Evolutionary conservation across 2,113 vertebrate species (phyloP), one percentile per base, ranked within the genome.

Genomic region (Melanostigma gelatinosum): DNA sequence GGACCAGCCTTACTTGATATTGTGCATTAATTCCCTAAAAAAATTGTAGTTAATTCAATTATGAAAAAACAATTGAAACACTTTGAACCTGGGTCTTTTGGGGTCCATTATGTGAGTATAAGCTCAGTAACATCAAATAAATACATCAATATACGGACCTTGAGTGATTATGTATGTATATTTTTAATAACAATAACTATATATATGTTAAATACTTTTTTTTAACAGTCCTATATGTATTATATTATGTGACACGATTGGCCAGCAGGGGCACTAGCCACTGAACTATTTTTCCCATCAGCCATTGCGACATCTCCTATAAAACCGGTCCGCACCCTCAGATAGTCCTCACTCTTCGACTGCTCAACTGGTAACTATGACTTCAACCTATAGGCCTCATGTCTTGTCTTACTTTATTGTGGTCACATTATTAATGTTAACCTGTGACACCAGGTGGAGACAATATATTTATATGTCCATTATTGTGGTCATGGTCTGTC

Each of bases 241-340:
- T 36, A 29, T 12, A 0, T 13, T 8, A 2, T 29, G 22, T 42
- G 11, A 18, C n/a, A 13, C 46, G 1, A 46, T 3, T 10, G 62
- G 4, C 55, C 73, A 54, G 6, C 3, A 57, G 82, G 63, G 87
- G 84, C 63, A 18, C 81, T 65, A 2, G 13, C 22, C 0, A 4
- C 0, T 1, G 2, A 22, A 18, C 1, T 8, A 10, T 32, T 40
- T 44, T 85, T 84, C 94, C 95, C 95, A 91, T 66, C 84, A 91
- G 15, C 24, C 95, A 79, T 15, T 91, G 94, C 94, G 93, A 12
- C 8, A 46, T 38, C 1, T 16, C 1, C 0, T 77, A 82, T 95
- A 95, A 93, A 94, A 72, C 0, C 1, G 0, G 1, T 12, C 13
- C 29, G 8, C 82, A 3, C 80, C 29, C 48, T 0, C 1, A 0